Conservation (phyloP, 1,140 invertebrate species). For the Babylonia areolata region DNA sequence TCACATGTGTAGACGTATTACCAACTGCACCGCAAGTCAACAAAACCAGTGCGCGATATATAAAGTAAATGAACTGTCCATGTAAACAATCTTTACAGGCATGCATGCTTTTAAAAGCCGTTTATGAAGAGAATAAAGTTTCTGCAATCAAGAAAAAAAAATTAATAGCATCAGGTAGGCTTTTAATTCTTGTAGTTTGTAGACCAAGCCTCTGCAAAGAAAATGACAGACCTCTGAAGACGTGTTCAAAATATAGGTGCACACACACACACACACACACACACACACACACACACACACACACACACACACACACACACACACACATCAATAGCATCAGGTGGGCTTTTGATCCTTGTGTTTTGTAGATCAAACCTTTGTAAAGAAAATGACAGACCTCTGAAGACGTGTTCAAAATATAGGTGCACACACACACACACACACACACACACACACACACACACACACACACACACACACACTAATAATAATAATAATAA, state of each 20-base stretch:
- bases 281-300: background rate
- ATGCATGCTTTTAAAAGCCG: too few relatives aligned
- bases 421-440: background rate
- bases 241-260: background rate
- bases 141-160: background rate
- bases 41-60: too few relatives aligned
- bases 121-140: too few relatives aligned
- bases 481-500: too few relatives aligned
- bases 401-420: background rate
- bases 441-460: background rate
- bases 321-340: background rate
- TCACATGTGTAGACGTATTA: too few relatives aligned
- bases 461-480: background rate
- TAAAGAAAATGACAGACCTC: background rate
- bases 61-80: too few relatives aligned
- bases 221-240: background rate
- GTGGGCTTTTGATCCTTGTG: too few relatives aligned
- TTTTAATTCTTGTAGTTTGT: too few relatives aligned
- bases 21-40: too few relatives aligned
- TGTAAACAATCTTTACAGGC: too few relatives aligned
- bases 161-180: background rate
- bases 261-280: background rate
- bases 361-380: too few relatives aligned
- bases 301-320: slow-evolving; percentile 6
- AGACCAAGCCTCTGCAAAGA: too few relatives aligned